Evolutionary conservation across 2,888 invertebrate species (phyloP).

Genomic region (Eilema sororculum): DNA sequence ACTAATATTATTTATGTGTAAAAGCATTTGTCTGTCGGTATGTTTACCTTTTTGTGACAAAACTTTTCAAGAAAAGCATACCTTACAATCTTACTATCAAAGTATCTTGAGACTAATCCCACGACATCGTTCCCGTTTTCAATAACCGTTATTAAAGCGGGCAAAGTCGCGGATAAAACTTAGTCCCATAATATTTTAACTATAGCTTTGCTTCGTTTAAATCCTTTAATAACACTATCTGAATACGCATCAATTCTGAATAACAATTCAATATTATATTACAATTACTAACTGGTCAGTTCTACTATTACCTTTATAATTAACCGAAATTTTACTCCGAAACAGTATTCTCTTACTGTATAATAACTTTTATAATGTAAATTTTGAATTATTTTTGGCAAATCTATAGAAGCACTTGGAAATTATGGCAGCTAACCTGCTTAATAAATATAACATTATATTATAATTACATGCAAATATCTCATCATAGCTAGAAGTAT

Average conservation of each 20-base stretch:
- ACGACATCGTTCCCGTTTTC: neutral
- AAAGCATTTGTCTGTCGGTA: neutral
- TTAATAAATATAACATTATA: slow-evolving; percentile 20
- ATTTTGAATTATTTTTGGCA: slow-evolving; percentile 27
- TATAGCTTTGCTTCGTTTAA: slow-evolving; percentile 12
- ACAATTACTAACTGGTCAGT: slow-evolving; percentile 24
- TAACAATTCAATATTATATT: slow-evolving; percentile 19
- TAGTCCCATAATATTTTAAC: neutral
- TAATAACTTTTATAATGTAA: slow-evolving; percentile 16
- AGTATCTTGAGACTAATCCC: neutral
- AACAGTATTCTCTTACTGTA: slow-evolving; percentile 16
- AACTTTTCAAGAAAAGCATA: neutral
- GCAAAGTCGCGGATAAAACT: neutral
- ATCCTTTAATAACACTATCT: neutral
- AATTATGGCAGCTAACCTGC: slow-evolving; percentile 27
- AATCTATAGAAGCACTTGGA: slow-evolving; percentile 28
- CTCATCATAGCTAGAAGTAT: slow-evolving; percentile 1
- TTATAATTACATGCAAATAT: slow-evolving; percentile 20
- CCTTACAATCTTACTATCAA: neutral
- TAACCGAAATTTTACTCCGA: slow-evolving; percentile 17
- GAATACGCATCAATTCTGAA: neutral
- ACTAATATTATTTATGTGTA: neutral
- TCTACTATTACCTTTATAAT: slow-evolving; percentile 19
- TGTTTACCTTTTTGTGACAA: neutral
- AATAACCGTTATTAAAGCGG: neutral